phyloP scores from a whole-genome alignment of 23 tunicate genomes.

The Styela plicata region DNA sequence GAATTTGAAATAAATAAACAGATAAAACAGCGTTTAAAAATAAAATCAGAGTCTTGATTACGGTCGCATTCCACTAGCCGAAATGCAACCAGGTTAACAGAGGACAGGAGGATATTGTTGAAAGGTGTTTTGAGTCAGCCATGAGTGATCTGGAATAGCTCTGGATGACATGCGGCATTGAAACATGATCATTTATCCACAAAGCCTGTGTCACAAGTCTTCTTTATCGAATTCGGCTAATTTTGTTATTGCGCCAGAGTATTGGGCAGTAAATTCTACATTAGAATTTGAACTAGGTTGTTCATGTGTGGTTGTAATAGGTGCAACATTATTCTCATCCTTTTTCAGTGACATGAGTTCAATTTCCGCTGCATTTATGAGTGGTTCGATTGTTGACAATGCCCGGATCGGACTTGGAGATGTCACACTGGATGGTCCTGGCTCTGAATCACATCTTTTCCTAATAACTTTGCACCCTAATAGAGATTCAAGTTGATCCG shows the following conservation, averaged over 20 bases:
- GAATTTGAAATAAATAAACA: no score
- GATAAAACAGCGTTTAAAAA: no score
- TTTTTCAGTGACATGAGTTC: constrained; percentile 15
- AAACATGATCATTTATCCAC: no score
- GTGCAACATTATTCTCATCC: neutral
- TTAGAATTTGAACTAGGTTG: neutral
- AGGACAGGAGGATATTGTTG: no score
- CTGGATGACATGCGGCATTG: no score
- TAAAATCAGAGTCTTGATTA: no score
- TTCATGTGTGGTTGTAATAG: neutral
- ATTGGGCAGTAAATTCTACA: neutral
- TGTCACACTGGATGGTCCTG: neutral
- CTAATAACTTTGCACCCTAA: constrained; percentile 49
- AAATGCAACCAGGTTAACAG: no score
- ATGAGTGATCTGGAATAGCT: no score
- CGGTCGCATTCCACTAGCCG: no score
- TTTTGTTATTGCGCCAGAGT: neutral
- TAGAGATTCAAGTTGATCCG: constrained; percentile 62
- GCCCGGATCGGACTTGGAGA: neutral
- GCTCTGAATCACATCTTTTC: neutral
- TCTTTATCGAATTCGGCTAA: neutral
- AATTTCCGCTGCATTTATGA: constrained; percentile 23
- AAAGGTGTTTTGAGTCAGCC: no score
- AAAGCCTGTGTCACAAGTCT: neutral
- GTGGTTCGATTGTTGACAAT: constrained; percentile 13